Percentiles rank a stretch among this genome's conserved stretches.
phyloP scores from a whole-genome alignment of 2,113 vertebrate genomes.

The Petrocephalus microphthalmus region DNA sequence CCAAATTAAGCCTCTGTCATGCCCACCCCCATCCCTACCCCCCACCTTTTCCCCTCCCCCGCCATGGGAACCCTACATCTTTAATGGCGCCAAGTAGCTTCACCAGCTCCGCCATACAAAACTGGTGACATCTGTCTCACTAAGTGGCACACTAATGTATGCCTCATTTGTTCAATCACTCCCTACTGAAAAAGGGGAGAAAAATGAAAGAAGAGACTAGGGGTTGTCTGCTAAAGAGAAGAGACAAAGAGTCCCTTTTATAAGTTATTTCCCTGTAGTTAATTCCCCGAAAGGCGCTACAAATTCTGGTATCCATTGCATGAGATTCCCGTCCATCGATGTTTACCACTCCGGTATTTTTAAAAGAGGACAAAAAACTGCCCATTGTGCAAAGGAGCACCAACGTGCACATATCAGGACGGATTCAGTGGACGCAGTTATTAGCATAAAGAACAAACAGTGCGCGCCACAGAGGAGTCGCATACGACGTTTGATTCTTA shows the following conservation, averaged over 20 bases:
- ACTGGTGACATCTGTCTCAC: slow-evolving; percentile 66
- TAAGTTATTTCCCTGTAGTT: slow-evolving; percentile 7
- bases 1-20: slow-evolving; percentile 65
- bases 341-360: background rate
- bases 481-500: background rate
- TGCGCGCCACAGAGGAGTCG: background rate
- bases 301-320: background rate
- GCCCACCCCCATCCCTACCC: slow-evolving; percentile 30
- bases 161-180: slow-evolving; percentile 56
- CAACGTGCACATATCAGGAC: background rate
- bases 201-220: slow-evolving; percentile 54
- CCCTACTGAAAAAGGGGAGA: slow-evolving; percentile 57
- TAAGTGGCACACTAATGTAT: slow-evolving; percentile 59
- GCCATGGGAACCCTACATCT: slow-evolving; percentile 56
- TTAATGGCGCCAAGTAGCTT: slow-evolving; percentile 7
- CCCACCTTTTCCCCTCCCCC: slow-evolving; percentile 34
- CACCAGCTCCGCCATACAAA: slow-evolving; percentile 56
- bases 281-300: background rate
- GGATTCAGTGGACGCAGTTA: background rate
- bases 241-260: slow-evolving; percentile 1
- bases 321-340: background rate
- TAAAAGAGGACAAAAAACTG: background rate
- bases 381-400: background rate
- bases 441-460: background rate
- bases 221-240: slow-evolving; percentile 6